Evolutionary conservation across 1,140 invertebrate species (phyloP), one percentile per base, ranked within the genome.

Genomic region (Plectrocnemia conspersa): DNA sequence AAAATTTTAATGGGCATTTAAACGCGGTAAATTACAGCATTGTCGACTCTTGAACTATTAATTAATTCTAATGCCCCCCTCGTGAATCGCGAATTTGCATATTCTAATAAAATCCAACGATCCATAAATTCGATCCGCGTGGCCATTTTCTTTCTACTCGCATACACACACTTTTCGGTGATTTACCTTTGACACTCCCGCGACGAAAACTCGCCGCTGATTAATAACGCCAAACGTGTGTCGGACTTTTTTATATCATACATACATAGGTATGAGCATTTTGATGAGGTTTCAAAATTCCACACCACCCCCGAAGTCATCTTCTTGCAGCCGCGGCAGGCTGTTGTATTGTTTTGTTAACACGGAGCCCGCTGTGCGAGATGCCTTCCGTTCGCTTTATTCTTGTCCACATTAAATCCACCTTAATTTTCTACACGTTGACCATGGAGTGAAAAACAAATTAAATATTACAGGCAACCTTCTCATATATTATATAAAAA

Each of bases 311-410:
- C n/a, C n/a, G n/a, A n/a, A n/a, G n/a, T n/a, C n/a, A n/a, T n/a
- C n/a, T n/a, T n/a, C n/a, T n/a, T n/a, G n/a, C n/a, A n/a, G n/a
- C n/a, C n/a, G n/a, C n/a, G n/a, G n/a, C n/a, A n/a, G n/a, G n/a
- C n/a, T n/a, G n/a, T 38, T 32, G 33, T 50, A 50, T 50, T 50
- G 47, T 50, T 50, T 52, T 53, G 49, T 58, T 58, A 58, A 58
- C 56, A 58, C 19, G 32, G 32, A 24, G 35, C 56, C 56, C 50
- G 56, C 56, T 53, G 56, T 19, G 50, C 50, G 24, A 52, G 21
- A 22, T 24, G 55, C 42, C 56, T 58, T 53, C 44, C 45, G 49
- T 50, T 32, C 19, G 47, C 47, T 50, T 50, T 50, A 50, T 50
- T 38, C 25, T 47, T 47, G 23, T 47, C 24, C 13, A 10, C 23